Evolutionary conservation across 2,888 invertebrate genomes (phyloP).

Genomic region (Anthrax anthrax): DNA sequence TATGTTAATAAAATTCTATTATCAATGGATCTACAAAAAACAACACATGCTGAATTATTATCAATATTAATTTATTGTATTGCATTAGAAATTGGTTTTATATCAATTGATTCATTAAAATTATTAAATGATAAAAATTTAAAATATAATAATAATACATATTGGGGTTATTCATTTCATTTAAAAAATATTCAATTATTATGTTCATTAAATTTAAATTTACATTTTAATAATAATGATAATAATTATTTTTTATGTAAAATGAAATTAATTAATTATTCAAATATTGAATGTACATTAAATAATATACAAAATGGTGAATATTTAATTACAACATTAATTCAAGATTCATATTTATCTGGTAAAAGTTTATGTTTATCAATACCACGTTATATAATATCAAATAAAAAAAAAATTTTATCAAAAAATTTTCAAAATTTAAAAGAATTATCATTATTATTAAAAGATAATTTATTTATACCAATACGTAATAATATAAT

Average conservation of each 20-base stretch:
- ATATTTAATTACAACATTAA: slow-evolving; percentile 23
- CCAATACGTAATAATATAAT: slow-evolving; percentile 43
- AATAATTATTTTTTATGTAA: slow-evolving; percentile 3
- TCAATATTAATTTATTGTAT: slow-evolving; percentile 22
- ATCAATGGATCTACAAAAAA: neutral
- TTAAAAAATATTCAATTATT: neutral
- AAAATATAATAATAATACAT: neutral
- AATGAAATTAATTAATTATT: slow-evolving; percentile 2
- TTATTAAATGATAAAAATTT: neutral
- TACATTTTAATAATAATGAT: neutral
- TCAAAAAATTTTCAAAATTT: slow-evolving; percentile 26
- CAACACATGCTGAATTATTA: neutral
- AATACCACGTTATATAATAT: slow-evolving; percentile 26
- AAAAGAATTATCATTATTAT: slow-evolving; percentile 35
- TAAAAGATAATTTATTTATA: slow-evolving; percentile 40
- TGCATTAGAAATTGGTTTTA: slow-evolving; percentile 27
- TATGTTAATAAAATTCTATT: slow-evolving; percentile 20
- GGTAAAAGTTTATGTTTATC: slow-evolving; percentile 27
- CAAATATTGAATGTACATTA: slow-evolving; percentile 13
- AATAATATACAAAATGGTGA: slow-evolving; percentile 25
- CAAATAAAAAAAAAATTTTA: slow-evolving; percentile 17
- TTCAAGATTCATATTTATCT: slow-evolving; percentile 13
- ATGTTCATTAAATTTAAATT: neutral
- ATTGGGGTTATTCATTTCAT: slow-evolving; percentile 16
- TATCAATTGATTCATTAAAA: neutral